phyloP scores from a whole-genome alignment of 2,888 invertebrate genomes.

The Scotopteryx bipunctaria region DNA sequence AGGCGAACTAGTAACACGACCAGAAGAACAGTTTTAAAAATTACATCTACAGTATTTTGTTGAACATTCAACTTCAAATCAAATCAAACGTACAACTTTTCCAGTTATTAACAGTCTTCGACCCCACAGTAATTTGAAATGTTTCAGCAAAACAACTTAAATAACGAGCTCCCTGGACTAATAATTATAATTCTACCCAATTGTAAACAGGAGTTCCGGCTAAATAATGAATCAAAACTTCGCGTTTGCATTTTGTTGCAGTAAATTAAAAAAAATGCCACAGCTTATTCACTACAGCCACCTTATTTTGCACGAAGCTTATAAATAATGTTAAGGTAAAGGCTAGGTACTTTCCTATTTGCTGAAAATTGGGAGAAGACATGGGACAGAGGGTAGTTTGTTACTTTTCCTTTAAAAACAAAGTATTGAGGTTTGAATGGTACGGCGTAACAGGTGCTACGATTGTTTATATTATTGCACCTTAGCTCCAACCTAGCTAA shows the following conservation, averaged over 20 bases:
- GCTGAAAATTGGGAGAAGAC: no score
- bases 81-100: no score
- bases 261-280: slow-evolving; percentile 3
- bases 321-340: no score
- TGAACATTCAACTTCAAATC: no score
- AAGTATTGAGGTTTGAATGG: background rate
- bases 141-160: slow-evolving; percentile 20
- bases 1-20: no score
- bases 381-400: no score
- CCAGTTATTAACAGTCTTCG: background rate
- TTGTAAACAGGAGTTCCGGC: slow-evolving; percentile 17
- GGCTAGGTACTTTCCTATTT: no score
- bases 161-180: slow-evolving; percentile 26
- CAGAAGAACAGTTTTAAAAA: no score
- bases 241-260: slow-evolving; percentile 24
- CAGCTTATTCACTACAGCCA: no score
- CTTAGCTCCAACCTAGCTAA: background rate
- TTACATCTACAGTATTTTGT: no score
- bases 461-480: background rate
- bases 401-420: background rate
- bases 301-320: no score
- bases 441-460: slow-evolving; percentile 2
- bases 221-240: slow-evolving; percentile 30
- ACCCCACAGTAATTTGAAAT: background rate
- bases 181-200: slow-evolving; percentile 16